These are phyloP conservation scores for Coregonus sp. DNA, from an alignment of 2,797 vertebrate genomes.

Conservation along the genomic window DNA sequence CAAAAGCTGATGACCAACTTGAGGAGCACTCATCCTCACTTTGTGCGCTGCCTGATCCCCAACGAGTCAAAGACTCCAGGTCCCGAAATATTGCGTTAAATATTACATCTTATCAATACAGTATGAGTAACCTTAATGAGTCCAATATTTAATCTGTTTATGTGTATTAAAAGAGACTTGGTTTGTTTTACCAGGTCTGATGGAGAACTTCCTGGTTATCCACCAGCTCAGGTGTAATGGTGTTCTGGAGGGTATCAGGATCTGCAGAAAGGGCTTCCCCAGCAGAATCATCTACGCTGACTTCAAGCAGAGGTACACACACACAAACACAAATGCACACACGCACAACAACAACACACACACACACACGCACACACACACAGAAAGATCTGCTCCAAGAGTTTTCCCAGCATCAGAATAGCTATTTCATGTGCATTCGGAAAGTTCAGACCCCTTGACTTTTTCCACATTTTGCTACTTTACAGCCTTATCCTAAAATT, in stretches of 20 bases:
- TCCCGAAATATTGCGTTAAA: constrained; percentile 33
- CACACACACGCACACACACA: not conserved
- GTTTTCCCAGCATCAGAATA: no score
- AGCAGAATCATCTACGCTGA: constrained; percentile 83
- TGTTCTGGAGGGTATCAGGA: constrained; percentile 83
- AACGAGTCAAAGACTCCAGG: no score
- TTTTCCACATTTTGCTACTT: no score
- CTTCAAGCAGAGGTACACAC: constrained; percentile 78
- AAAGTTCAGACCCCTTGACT: no score
- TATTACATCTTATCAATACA: not conserved
- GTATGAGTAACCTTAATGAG: not conserved
- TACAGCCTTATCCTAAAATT: no score
- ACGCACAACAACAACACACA: not conserved
- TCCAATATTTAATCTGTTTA: not conserved
- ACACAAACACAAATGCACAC: not conserved
- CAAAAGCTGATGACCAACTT: no score
- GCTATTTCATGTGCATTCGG: no score
- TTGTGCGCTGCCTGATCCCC: no score
- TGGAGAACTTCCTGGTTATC: constrained; percentile 85
- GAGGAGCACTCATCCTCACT: no score
- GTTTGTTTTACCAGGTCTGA: constrained; percentile 67
- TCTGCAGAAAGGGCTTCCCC: constrained; percentile 85
- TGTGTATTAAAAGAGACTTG: not conserved
- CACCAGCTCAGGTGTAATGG: constrained; percentile 85
- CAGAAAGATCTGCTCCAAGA: no score